Evolutionary conservation across 2,797 vertebrate species (phyloP), one percentile per base, ranked within the genome.

Genomic region (Pampus argenteus): DNA sequence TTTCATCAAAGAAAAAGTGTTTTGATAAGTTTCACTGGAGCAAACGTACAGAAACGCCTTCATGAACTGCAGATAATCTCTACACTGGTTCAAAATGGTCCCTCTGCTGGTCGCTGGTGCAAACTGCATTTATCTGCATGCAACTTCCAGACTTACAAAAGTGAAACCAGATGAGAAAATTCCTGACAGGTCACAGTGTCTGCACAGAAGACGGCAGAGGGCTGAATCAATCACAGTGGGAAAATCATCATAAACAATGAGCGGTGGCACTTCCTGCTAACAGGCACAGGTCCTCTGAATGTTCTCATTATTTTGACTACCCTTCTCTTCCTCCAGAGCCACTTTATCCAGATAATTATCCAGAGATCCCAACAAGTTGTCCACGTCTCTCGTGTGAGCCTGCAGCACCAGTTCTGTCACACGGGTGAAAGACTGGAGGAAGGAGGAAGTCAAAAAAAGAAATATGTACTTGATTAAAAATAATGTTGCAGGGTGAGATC

Each of bases 371-470:
- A 95, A 83, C 70, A 96, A 79, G 40, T 88, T 90, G 0, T 96
- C 95, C 81, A 96, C 88, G 23, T 98, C 95, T 80, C 94, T 96
- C 87, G 92, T 95, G 54, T 97, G 96, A n/a, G 96, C 96, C 90
- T 96, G 94, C 78, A 99, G 93, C 81, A 98, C 97, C 92, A 97
- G 92, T 86, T 97, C 95, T 0, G 97, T 95, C 86, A 96, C 79
- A 18, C 95, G 94, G 0, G 93, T 96, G 84, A 98, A 98, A 15
- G 96, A 94, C 97, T 98, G 85, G 66, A 86, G 71, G 55, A 56
- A 69, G 25, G 9, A 70, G 67, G 49, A 82, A 31, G 45, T 45
- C 22, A 55, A 47, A 59, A 67, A 65, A 70, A 57, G 13, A 45
- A 55, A 74, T 2, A 29, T 11, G n/a, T 0, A 47, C 2, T 25